Evolutionary conservation across 2,888 invertebrate species (phyloP), one percentile per base, ranked within the genome.

Genomic region (Drosophila setosimentum): DNA sequence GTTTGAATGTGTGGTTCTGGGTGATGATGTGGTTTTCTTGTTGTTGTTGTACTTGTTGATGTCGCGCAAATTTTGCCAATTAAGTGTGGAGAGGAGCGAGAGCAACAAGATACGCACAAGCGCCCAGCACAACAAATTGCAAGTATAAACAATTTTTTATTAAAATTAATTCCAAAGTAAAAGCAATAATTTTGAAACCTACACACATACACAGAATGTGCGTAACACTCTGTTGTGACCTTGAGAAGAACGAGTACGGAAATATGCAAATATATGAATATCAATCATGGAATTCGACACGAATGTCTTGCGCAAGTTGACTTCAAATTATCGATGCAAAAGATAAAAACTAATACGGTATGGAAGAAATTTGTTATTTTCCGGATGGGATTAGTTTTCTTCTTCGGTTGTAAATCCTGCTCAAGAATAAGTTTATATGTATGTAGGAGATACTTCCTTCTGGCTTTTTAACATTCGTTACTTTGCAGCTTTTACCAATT

Each of bases 31-130:
- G 24, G 45, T 45, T 45, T 21, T 45, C 45, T 21, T 24, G 24
- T 35, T 35, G 35, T 35, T 35, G 18, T 35, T 35, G 35, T 4
- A 18, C 24, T 16, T 24, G 45, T 30, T 60, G 29, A 29, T 32
- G 45, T 40, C 57, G 21, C 54, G 6, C 33, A 61, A 67, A 69
- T 73, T 71, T 68, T 55, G 78, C 68, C 84, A 87, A 84, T 87
- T 87, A 85, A 76, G 60, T 63, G 18, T 37, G 2, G 27, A 54
- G 33, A 68, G 57, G 40, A 64, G 51, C 59, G 65, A 61, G 48
- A 64, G 60, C 53, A 66, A 70, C 65, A 57, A 61, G 62, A 78
- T 60, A 68, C 48, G 29, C 65, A 61, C 24, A 68, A 32, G 54
- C 27, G 29, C 27, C 55, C 8, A 21, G n/a, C 40, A 42, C 33